phyloP scores from a whole-genome alignment of 2,113 vertebrate genomes.

The Paradoxurus hermaphroditus region DNA sequence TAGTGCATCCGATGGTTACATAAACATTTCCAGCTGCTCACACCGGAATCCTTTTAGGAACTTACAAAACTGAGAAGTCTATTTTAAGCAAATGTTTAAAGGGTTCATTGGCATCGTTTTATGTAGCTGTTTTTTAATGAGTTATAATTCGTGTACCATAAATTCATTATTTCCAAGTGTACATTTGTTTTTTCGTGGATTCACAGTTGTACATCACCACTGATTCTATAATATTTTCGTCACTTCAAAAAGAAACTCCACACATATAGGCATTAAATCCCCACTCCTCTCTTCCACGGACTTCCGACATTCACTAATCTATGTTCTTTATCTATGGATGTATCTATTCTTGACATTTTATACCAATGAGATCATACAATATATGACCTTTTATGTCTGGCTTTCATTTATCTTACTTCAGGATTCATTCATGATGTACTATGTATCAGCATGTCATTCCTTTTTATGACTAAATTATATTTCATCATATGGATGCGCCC shows the following conservation, averaged over 20 bases:
- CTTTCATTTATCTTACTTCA: background rate
- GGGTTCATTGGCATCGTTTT: constrained; percentile 9
- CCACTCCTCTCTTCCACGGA: background rate
- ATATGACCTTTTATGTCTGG: background rate
- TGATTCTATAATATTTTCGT: background rate
- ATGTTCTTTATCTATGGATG: background rate
- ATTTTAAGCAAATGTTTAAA: constrained; percentile 40
- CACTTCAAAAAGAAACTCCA: background rate
- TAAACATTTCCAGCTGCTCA: background rate
- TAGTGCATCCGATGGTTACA: background rate
- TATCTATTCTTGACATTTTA: background rate
- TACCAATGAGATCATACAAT: background rate
- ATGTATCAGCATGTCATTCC: background rate
- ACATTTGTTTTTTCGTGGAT: background rate
- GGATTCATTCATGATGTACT: background rate
- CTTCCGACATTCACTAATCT: background rate
- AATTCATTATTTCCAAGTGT: background rate
- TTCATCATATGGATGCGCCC: background rate
- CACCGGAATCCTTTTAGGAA: background rate
- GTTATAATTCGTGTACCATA: background rate
- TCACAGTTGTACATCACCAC: background rate
- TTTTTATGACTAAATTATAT: background rate
- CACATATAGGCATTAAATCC: background rate
- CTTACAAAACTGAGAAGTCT: background rate
- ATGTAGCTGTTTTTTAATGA: background rate